Conservation (phyloP, 2,113 vertebrate species). For the Xiphorhynchus elegans region DNA sequence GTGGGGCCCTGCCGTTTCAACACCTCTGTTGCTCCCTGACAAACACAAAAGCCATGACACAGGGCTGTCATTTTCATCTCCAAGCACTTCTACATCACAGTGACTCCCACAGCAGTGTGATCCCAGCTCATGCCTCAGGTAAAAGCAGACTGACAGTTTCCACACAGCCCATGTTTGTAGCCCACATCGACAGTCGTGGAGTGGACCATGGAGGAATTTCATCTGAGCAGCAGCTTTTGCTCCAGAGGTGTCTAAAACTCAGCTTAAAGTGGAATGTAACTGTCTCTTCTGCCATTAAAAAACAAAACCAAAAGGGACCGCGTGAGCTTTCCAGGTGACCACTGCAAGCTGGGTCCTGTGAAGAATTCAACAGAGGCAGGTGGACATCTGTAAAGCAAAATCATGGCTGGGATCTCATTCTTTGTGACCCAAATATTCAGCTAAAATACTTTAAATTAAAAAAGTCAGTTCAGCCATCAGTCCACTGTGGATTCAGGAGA, state of each 20-base stretch:
- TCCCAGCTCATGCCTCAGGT: neutral
- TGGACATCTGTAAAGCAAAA: neutral
- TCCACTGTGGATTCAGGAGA: neutral
- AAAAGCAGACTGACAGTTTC: neutral
- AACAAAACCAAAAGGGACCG: neutral
- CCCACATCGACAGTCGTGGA: neutral
- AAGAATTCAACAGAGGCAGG: neutral
- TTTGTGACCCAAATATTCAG: neutral
- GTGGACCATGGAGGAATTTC: neutral
- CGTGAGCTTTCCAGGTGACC: neutral
- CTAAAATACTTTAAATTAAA: neutral
- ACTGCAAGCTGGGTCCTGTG: neutral
- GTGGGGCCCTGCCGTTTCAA: neutral
- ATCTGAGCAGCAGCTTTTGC: neutral
- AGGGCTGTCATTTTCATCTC: neutral
- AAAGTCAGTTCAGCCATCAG: neutral
- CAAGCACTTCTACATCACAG: fast-evolving
- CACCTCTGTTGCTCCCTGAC: neutral
- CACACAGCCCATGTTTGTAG: neutral
- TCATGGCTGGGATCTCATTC: neutral
- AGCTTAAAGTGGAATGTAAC: neutral
- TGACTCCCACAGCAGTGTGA: fast-evolving
- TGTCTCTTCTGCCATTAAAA: neutral
- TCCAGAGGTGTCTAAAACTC: neutral
- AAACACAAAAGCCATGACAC: neutral